Base-by-base conservation (phyloP, 2,113 vertebrate species). In the Strix aluco region DNA sequence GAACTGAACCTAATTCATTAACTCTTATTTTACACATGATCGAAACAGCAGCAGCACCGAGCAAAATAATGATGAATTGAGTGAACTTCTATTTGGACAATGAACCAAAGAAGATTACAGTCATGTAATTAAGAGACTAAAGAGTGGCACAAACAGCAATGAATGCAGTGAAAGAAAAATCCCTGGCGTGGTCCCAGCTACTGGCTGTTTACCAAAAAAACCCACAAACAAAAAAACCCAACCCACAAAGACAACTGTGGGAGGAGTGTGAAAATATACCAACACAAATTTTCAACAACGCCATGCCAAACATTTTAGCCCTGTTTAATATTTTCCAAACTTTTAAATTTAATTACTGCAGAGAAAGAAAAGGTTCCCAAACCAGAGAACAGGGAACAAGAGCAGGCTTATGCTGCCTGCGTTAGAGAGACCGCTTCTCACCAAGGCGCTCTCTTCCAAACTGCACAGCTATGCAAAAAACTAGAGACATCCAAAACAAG, bases 81-180 rank as follows among this genome's bases (percentile, higher is more conserved):
- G 63, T 52, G 36, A 88, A 70, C 40, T 83, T 66, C 57, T 32
- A 2, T 74, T 65, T 71, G 94, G 92, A 96, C 89, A 82, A 89
- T 9, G 86, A 88, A 86, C 38, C 79, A 57, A 91, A 89, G 81
- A 36, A 82, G 88, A 80, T 65, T 57, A 25, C 55, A 85, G 73
- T n/a, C 7, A 3, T 55, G 89, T 92, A 96, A 95, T 94, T 84
- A 91, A 90, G 83, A 96, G 61, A 81, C 71, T 36, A 34, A 70
- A 94, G 89, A 95, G 91, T 52, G 72, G 92, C 80, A 82, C 67
- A 93, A 92, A 94, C 54, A 90, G 92, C 38, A 0, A 44, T 77
- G 96, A 94, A 89, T 49, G 75, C 58, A 80, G 36, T n/a, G 79
- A 92, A 93, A 96, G 94, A 95, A 96, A 92, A 97, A 85, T 61